A percentile compares a stretch with the other conserved stretches of the same genome.
These are phyloP conservation scores for Sericinus montela DNA, from an alignment of 2,888 invertebrate species.

Conservation along the genomic window DNA sequence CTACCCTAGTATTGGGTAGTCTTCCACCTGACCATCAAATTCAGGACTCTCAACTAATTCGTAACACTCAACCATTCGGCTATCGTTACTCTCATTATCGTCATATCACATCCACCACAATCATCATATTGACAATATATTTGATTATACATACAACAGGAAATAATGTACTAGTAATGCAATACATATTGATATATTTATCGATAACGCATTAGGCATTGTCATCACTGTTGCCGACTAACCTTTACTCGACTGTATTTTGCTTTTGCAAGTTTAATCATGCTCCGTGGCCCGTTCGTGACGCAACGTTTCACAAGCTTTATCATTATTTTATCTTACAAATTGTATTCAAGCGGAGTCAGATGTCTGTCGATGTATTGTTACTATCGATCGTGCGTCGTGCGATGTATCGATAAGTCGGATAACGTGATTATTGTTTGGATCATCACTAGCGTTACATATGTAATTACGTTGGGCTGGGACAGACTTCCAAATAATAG, in stretches of 20 bases:
- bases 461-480: constrained; percentile 16
- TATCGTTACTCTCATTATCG: too few relatives aligned
- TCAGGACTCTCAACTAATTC: too few relatives aligned
- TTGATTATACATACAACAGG: too few relatives aligned
- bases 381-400: constrained; percentile 20
- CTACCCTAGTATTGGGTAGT: too few relatives aligned
- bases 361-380: constrained; percentile 47
- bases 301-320: constrained; percentile 74
- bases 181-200: constrained; percentile 7
- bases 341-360: constrained; percentile 68
- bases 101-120: too few relatives aligned
- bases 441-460: constrained; percentile 41
- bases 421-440: constrained; percentile 29
- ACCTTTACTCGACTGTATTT: constrained; percentile 74
- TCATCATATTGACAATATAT: too few relatives aligned
- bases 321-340: constrained; percentile 78
- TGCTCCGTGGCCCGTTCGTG: constrained; percentile 68
- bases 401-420: constrained; percentile 30
- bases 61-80: too few relatives aligned
- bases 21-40: too few relatives aligned
- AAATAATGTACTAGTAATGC: too few relatives aligned
- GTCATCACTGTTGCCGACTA: constrained; percentile 44
- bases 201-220: constrained; percentile 15
- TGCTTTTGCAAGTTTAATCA: constrained; percentile 79
- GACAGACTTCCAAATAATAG: constrained; percentile 14